A percentile compares a stretch with the other conserved stretches of the same genome.
Conservation (phyloP, 1,140 invertebrate genomes). For the Melitaea cinxia region DNA sequence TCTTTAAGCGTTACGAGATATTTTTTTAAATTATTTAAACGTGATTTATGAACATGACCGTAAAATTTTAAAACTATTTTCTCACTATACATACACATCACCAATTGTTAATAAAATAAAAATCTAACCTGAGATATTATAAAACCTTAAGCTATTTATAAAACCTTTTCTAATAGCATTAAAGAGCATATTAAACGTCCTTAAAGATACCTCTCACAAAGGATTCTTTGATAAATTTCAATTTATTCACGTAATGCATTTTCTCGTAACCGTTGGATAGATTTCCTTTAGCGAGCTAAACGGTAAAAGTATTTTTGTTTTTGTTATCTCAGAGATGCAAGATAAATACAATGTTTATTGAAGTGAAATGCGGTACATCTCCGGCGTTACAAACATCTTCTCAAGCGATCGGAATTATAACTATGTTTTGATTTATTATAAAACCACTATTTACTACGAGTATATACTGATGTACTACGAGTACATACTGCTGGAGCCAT, state of each 20-base stretch:
- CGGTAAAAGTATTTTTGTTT: neutral
- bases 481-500: too few species aligned
- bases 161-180: neutral
- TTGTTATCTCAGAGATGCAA: conserved; percentile 3
- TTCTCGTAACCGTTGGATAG: conserved; percentile 4
- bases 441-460: neutral
- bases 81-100: too few species aligned
- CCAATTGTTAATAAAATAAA: too few species aligned
- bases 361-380: neutral
- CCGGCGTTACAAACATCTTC: neutral
- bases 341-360: conserved; percentile 4
- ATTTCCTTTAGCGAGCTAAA: conserved; percentile 7
- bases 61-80: too few species aligned
- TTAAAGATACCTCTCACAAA: conserved; percentile 6
- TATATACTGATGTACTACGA: too few species aligned
- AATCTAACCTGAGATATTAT: too few species aligned
- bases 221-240: conserved; percentile 30
- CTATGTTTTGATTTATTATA: neutral
- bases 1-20: too few species aligned
- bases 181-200: conserved; percentile 4
- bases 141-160: neutral
- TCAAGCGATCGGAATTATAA: neutral
- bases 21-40: too few species aligned
- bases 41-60: too few species aligned
- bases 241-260: conserved; percentile 29